These are phyloP conservation scores for Aegotheles bennettii DNA, from an alignment of 2,113 vertebrate genomes.

Conservation along the genomic window DNA sequence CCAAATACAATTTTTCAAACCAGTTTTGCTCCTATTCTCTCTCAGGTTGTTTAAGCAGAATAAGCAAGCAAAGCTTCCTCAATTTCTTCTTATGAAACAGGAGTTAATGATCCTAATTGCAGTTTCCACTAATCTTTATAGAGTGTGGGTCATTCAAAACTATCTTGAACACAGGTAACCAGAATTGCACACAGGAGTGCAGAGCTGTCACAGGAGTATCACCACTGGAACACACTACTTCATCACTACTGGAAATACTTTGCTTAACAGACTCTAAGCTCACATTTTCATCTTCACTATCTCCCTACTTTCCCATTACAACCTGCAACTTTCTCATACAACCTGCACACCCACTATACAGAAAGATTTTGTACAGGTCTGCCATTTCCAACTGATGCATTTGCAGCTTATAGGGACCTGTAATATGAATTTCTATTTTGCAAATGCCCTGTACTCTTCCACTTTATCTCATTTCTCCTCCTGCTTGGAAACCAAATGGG, in stretches of 20 bases:
- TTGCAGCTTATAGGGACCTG: neutral
- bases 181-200: neutral
- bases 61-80: neutral
- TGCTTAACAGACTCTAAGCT: neutral
- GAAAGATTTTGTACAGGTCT: neutral
- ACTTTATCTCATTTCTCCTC: neutral
- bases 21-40: neutral
- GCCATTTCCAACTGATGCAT: neutral
- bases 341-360: neutral
- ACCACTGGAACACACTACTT: neutral
- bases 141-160: neutral
- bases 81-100: neutral
- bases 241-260: neutral
- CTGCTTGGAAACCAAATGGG: neutral
- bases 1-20: neutral
- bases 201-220: neutral
- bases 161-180: neutral
- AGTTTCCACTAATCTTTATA: neutral
- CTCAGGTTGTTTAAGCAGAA: neutral
- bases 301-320: neutral
- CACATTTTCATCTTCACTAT: neutral
- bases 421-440: neutral
- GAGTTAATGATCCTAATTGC: neutral
- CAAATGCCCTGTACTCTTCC: neutral
- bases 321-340: neutral